Conservation (phyloP, 2,888 invertebrate genomes). For the Trachelus troglodyta region DNA sequence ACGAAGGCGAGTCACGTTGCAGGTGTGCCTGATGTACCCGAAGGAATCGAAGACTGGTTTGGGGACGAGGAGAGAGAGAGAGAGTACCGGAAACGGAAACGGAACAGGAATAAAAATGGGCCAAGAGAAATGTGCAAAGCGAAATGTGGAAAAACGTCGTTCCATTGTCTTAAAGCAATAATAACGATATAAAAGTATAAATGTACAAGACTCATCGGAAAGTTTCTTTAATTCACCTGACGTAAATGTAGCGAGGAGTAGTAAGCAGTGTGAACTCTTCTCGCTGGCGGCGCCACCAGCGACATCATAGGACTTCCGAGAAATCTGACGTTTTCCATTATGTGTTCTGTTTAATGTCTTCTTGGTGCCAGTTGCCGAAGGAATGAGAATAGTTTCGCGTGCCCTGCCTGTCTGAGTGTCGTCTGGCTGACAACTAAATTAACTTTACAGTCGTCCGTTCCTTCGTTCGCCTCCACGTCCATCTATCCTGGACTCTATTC, state of each 20-base stretch:
- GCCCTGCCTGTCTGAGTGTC: conserved; percentile 23
- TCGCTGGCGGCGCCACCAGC: conserved; percentile 2
- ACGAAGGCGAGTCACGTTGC: too few relatives aligned
- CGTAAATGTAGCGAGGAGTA: too few relatives aligned
- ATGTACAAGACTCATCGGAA: too few relatives aligned
- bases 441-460: conserved; percentile 39
- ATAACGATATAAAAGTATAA: too few relatives aligned
- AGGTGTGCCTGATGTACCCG: too few relatives aligned
- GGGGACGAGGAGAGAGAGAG: too few relatives aligned
- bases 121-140: not conserved
- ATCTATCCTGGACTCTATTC: conserved; percentile 14
- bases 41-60: too few relatives aligned
- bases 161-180: too few relatives aligned
- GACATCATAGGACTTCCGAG: conserved; percentile 28
- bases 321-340: conserved; percentile 44
- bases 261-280: too few relatives aligned
- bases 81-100: too few relatives aligned
- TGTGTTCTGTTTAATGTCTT: conserved; percentile 42
- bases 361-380: conserved; percentile 32
- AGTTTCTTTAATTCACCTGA: too few relatives aligned
- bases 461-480: conserved; percentile 20
- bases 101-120: not conserved
- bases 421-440: conserved; percentile 26
- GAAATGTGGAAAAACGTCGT: not conserved
- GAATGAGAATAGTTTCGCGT: conserved; percentile 45